Evolutionary conservation across 2,888 invertebrate species (phyloP).

Genomic region (Busseola fusca): DNA sequence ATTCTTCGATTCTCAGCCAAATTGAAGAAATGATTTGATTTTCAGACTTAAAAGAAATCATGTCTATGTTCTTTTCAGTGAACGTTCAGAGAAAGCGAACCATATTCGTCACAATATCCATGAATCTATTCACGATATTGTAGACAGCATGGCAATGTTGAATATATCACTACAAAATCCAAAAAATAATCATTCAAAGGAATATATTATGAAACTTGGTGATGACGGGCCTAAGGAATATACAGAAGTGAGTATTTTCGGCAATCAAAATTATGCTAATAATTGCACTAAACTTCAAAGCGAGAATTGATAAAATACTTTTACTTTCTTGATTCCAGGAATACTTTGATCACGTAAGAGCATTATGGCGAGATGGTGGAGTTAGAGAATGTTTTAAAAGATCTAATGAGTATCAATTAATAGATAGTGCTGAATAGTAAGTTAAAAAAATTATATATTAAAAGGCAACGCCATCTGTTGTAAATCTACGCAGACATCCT

Average conservation of each 20-base stretch:
- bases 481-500: background rate
- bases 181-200: slow-evolving; percentile 76
- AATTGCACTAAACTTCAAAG: background rate
- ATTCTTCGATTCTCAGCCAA: background rate
- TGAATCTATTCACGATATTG: slow-evolving; percentile 92
- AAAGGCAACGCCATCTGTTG: slow-evolving; percentile 46
- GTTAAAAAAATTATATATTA: slow-evolving; percentile 69
- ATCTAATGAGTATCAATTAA: slow-evolving; percentile 93
- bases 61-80: slow-evolving; percentile 83
- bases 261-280: background rate
- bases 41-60: background rate
- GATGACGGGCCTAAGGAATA: slow-evolving; percentile 86
- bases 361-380: slow-evolving; percentile 92
- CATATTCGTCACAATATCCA: slow-evolving; percentile 93
- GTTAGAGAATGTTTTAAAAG: slow-evolving; percentile 91
- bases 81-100: slow-evolving; percentile 90
- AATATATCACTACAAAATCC: slow-evolving; percentile 86
- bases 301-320: background rate
- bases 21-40: background rate
- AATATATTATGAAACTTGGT: slow-evolving; percentile 88
- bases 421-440: slow-evolving; percentile 95
- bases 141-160: slow-evolving; percentile 88
- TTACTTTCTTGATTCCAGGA: slow-evolving; percentile 86
- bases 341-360: slow-evolving; percentile 91
- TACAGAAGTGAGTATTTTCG: slow-evolving; percentile 82